Percentiles rank a stretch among this genome's conserved stretches.
These are phyloP conservation scores for Rhysida immarginata DNA, from an alignment of 1,140 invertebrate species.

Conservation along the genomic window DNA sequence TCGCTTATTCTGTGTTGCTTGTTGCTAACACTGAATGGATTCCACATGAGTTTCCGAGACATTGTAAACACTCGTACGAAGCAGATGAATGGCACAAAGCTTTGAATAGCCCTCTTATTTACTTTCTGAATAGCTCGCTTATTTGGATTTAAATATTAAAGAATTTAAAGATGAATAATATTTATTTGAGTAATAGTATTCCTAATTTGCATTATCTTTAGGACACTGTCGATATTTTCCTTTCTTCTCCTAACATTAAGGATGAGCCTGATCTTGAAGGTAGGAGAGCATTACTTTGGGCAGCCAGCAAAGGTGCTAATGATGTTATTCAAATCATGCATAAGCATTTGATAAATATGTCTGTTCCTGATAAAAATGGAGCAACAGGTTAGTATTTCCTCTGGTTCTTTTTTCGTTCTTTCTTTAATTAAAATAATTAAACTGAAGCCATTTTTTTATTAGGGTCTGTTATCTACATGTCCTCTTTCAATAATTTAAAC, in stretches of 20 bases:
- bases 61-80: too few relatives aligned
- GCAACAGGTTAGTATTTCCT: constrained; percentile 23
- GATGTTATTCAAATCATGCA: constrained; percentile 26
- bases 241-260: constrained; percentile 23
- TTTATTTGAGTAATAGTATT: neutral
- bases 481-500: neutral
- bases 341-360: constrained; percentile 26
- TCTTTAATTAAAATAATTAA: neutral
- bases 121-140: neutral
- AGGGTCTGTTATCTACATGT: neutral
- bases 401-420: neutral
- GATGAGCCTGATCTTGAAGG: constrained; percentile 30
- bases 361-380: constrained; percentile 30
- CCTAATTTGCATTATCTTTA: constrained; percentile 17
- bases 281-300: constrained; percentile 31
- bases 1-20: too few relatives aligned
- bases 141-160: neutral
- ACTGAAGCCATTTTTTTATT: neutral
- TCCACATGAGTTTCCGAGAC: too few relatives aligned
- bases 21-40: too few relatives aligned
- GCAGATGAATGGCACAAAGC: too few relatives aligned
- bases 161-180: too few relatives aligned
- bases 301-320: constrained; percentile 29
- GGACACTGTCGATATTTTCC: constrained; percentile 31
- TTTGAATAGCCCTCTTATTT: too few relatives aligned